These are phyloP conservation scores for Blastomussa wellsi DNA, from an alignment of 92 coral and sea anemone species.

Conservation along the genomic window DNA sequence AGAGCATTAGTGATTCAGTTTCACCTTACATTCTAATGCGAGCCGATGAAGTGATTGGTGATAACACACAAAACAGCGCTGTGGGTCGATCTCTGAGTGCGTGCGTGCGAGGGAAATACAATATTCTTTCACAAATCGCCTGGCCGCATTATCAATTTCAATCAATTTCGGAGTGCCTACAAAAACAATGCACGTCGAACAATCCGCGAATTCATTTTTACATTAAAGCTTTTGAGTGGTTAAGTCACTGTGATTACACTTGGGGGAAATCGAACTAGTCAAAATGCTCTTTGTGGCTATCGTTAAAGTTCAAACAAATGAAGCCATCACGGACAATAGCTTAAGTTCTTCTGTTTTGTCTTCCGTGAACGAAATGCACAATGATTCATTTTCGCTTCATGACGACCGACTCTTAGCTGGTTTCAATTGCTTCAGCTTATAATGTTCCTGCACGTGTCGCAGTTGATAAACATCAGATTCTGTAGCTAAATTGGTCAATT, in stretches of 20 bases:
- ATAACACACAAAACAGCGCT: slow-evolving; percentile 28
- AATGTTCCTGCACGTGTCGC: slow-evolving; percentile 87
- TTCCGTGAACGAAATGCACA: not conserved
- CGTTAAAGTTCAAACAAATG: slow-evolving; percentile 69
- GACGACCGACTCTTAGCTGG: slow-evolving; percentile 63
- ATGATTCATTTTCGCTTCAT: slow-evolving; percentile 63
- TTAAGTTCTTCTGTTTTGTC: not conserved
- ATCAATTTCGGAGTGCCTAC: slow-evolving; percentile 38
- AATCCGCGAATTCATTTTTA: slow-evolving; percentile 54
- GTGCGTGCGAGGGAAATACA: slow-evolving; percentile 43
- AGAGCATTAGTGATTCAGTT: slow-evolving; percentile 15
- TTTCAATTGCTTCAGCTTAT: slow-evolving; percentile 81
- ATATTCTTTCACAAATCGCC: slow-evolving; percentile 21
- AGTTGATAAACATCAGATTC: slow-evolving; percentile 81
- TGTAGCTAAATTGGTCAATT: slow-evolving; percentile 85
- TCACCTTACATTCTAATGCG: not conserved
- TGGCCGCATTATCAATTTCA: slow-evolving; percentile 41
- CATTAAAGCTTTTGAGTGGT: slow-evolving; percentile 55
- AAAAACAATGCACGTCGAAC: slow-evolving; percentile 63
- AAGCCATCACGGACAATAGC: slow-evolving; percentile 27
- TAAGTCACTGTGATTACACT: slow-evolving; percentile 56
- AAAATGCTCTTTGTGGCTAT: slow-evolving; percentile 74
- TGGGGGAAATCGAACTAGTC: slow-evolving; percentile 74
- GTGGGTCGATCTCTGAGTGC: slow-evolving; percentile 33
- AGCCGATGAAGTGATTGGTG: slow-evolving; percentile 5